Evolutionary conservation across 2,888 invertebrate genomes (phyloP), one percentile per base, ranked within the genome.

Genomic region (Hydraecia micacea): DNA sequence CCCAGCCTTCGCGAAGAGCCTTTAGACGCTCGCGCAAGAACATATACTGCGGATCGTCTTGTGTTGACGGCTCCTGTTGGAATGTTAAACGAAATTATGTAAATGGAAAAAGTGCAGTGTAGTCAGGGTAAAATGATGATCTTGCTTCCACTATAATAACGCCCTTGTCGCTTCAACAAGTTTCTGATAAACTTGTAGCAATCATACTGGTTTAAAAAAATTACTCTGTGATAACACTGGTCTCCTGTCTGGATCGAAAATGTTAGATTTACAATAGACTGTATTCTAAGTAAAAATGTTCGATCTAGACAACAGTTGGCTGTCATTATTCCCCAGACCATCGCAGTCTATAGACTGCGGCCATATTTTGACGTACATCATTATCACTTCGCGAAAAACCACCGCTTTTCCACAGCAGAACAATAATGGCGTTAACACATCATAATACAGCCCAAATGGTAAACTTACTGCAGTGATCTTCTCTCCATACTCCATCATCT

Each of bases 401-500:
- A 58, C 5, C n/a, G 11, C n/a, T 58, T 58, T n/a, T 58, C 58
- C 11, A n/a, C 8, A 65, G n/a, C n/a, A 39, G 15, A 66, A 66
- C 8, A 39, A n/a, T 39, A 25, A n/a, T 3, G 13, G 1, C n/a
- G n/a, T 39, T 13, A 65, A 25, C 65, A n/a, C 15, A n/a, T 39
- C n/a, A 39, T n/a, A 39, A 39, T n/a, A 58, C 11, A n/a, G 39
- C 39, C n/a, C 7, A 46, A 46, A 46, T 46, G 21, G 2, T 52
- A 55, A 11, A 55, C 55, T 9, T 25, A 55, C 98, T 80, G 98
- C 98, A 73, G 99, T 99, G 88, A 99, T 97, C 91, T 98, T 98
- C 95, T 99, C 99, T 65, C 99, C 99, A 93, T 99, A 99, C 93
- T 99, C 99, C 98, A 99, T 99, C 99, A 99, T 99, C 97, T 99